Evolutionary conservation across 2,888 invertebrate genomes (phyloP), one percentile per base, ranked within the genome.

Genomic region (Parnassius smintheus): DNA sequence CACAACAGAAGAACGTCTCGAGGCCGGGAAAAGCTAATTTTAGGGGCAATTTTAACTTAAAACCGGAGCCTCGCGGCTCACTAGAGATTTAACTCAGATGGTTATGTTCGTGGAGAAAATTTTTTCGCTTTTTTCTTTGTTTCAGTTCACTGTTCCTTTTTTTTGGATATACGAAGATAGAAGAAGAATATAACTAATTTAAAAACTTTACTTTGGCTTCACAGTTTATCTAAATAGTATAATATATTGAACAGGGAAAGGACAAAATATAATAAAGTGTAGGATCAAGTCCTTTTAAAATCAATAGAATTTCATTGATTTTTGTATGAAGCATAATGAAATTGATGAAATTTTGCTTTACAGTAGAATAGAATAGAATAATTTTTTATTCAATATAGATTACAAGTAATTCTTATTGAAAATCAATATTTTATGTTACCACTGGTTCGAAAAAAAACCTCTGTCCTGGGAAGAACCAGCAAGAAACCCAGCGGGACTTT

Each of bases 41-140:
- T 60, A 56, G 60, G 56, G 60, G 60, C 64, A 60, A 64, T 60
- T 60, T 60, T 60, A 64, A 64, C 53, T 64, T 56, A 60, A 64
- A 60, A 57, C 53, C 56, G 42, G 11, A 3, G 51, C 59, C 18
- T 12, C 9, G 55, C 46, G 49, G 49, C 52, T 59, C 55, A 42
- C 46, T 41, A 45, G 56, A 52, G 64, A 50, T 64, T 59, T 56
- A 59, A 64, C 63, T 59, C 56, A 46, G 51, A 51, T 51, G 55
- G 41, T 55, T 45, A 55, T 35, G 49, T 57, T 52, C 62, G 12
- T 10, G 48, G 62, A 45, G 54, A 48, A 51, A 46, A 57, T 55
- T 51, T 54, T 56, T 54, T 53, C 41, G 46, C 63, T 59, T 63
- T 51, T 56, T 25, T 18, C 59, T 59, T 59, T 59, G 59, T 56